These are phyloP conservation scores for Fissipunctia ypsillon DNA, from an alignment of 2,888 invertebrate genomes.

Conservation along the genomic window DNA sequence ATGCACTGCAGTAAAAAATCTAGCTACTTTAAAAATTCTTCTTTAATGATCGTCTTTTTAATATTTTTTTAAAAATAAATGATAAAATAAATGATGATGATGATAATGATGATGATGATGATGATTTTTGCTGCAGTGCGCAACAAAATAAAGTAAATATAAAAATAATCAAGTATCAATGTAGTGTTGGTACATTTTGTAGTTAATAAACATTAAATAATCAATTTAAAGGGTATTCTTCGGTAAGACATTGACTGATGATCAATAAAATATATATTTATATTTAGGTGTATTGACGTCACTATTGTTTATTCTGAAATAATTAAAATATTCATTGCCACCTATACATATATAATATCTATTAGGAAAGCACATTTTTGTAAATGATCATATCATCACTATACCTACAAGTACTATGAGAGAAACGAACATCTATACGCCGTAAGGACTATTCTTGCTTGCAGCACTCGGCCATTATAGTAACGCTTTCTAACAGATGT, in stretches of 20 bases:
- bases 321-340: no score
- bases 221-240: slow-evolving; percentile 21
- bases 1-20: slow-evolving; percentile 9
- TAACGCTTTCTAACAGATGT: no score
- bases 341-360: no score
- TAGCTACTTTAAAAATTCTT: background rate
- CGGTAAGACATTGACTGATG: slow-evolving; percentile 43
- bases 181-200: slow-evolving; percentile 2
- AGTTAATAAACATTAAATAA: slow-evolving; percentile 20
- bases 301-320: slow-evolving; percentile 15
- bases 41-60: background rate
- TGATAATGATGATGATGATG: no score
- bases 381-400: background rate
- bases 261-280: slow-evolving; percentile 31
- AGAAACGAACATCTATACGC: no score
- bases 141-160: background rate
- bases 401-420: no score
- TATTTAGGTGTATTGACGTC: slow-evolving; percentile 2
- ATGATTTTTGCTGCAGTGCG: slow-evolving; percentile 23
- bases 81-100: no score
- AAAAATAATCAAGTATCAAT: background rate
- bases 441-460: no score
- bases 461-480: no score
- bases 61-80: no score
- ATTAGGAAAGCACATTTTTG: background rate